These are phyloP conservation scores for Bursaphelenchus okinawaensis DNA, from an alignment of 2,888 invertebrate genomes.

Conservation along the genomic window DNA sequence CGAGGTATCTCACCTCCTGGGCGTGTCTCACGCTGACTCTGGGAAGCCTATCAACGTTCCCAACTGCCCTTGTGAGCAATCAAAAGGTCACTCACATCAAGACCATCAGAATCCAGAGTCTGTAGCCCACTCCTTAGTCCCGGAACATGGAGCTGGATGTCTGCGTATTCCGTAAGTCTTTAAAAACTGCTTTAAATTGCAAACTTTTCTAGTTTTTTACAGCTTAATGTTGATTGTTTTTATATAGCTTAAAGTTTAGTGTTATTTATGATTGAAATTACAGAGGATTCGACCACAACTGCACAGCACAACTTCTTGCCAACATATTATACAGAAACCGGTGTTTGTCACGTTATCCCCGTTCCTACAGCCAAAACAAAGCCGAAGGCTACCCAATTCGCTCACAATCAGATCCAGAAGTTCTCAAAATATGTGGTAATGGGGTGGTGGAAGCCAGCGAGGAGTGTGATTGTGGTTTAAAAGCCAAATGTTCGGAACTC, in stretches of 20 bases:
- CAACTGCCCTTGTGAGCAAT: conserved; percentile 28
- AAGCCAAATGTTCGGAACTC: conserved; percentile 30
- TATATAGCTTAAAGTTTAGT: neutral
- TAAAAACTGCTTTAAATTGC: no score
- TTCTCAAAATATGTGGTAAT: conserved; percentile 44
- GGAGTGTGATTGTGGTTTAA: conserved; percentile 52
- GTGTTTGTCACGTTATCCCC: conserved; percentile 26
- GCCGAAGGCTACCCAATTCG: conserved; percentile 14
- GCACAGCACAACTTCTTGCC: conserved; percentile 50
- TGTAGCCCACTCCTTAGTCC: neutral
- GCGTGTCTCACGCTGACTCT: conserved; percentile 40
- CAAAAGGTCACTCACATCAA: neutral
- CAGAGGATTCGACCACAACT: conserved; percentile 55
- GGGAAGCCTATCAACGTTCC: conserved; percentile 29
- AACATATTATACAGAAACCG: conserved; percentile 48
- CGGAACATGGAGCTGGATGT: conserved; percentile 28
- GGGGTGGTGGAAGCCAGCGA: conserved; percentile 47
- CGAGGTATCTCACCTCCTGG: conserved; percentile 42
- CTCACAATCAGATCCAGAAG: neutral
- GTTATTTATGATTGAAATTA: conserved; percentile 16
- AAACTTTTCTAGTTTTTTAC: no score
- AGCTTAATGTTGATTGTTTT: conserved; percentile 1
- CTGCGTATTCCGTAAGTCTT: conserved; percentile 48
- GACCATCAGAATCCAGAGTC: neutral
- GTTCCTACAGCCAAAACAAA: conserved; percentile 1